Evolutionary conservation across 2,888 invertebrate genomes (phyloP).

Genomic region (Phengaris alcon): DNA sequence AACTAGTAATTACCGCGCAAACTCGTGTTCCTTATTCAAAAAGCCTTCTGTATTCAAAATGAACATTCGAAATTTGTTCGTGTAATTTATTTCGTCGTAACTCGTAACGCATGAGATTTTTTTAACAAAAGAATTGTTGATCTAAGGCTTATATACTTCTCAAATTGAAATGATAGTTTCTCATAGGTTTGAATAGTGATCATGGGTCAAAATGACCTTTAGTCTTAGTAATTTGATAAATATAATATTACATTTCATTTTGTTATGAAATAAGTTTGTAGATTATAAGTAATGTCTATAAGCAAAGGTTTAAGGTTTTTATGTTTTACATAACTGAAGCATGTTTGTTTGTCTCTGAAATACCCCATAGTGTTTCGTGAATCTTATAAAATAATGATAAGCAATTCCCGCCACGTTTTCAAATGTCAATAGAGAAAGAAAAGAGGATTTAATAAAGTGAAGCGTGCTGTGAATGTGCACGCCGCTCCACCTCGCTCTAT

Average conservation of each 20-base stretch:
- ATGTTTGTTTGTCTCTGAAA: background rate
- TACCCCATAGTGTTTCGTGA: too few species aligned
- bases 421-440: constrained; percentile 21
- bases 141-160: background rate
- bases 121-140: constrained; percentile 17
- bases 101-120: constrained; percentile 23
- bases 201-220: constrained; percentile 1
- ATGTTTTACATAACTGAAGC: background rate
- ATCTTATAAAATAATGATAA: background rate
- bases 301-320: background rate
- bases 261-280: constrained; percentile 6
- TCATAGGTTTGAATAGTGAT: constrained; percentile 1
- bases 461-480: constrained; percentile 8
- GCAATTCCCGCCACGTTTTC: background rate
- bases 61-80: constrained; percentile 5
- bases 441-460: constrained; percentile 28
- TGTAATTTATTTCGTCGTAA: constrained; percentile 24
- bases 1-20: constrained; percentile 23
- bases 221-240: background rate
- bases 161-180: constrained; percentile 6
- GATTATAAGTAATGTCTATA: background rate
- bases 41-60: constrained; percentile 18
- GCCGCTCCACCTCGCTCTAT: background rate
- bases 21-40: constrained; percentile 2
- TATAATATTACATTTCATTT: background rate